Evolutionary conservation across 64 coral and sea anemone species (phyloP), one percentile per base, ranked within the genome.

Genomic region (Montipora capricornis): DNA sequence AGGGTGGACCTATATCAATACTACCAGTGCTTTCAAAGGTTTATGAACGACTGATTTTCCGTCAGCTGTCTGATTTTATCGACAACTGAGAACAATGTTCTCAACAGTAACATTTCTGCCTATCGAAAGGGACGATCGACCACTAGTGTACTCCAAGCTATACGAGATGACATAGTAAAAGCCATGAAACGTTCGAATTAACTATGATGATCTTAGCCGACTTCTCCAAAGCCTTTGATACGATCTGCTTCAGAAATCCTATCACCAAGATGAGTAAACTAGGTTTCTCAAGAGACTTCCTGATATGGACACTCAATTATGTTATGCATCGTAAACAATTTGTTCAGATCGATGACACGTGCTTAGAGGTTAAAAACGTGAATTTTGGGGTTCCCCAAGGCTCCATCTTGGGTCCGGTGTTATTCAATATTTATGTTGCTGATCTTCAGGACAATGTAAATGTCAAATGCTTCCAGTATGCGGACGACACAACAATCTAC

Each of bases 21-120:
- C 68, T 83, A 91, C 89, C 78, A 82, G 89, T 91, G 77, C 89
- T 82, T 73, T 91, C 78, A 91, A 91, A 91, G 79, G 78, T 82
- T 82, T 91, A 91, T 80, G 47, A 91, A 78, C 89, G 89, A 80
- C 79, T 91, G 68, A 73, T 69, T 80, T 82, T 91, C 48, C 61
- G 89, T 73, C 78, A 91, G 79, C 76, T 91, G 89, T 81, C 37
- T 91, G 78, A 82, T 74, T 91, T 91, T 80, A 74, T 82, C 47
- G 59, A 89, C 61, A 66, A 89, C 24, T 24, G 24, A 89, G 76
- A 89, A 80, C 89, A 71, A 37, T 82, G 89, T 68, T 91, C 77
- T 82, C 79, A 82, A 91, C 60, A 81, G 62, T 79, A 79, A 75
- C 37, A 88, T 75, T 20, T 76, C 86, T 57, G 86, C 70, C 74